Base-by-base conservation (phyloP, 2,888 invertebrate species). In the Drosophila fungiperda region DNA sequence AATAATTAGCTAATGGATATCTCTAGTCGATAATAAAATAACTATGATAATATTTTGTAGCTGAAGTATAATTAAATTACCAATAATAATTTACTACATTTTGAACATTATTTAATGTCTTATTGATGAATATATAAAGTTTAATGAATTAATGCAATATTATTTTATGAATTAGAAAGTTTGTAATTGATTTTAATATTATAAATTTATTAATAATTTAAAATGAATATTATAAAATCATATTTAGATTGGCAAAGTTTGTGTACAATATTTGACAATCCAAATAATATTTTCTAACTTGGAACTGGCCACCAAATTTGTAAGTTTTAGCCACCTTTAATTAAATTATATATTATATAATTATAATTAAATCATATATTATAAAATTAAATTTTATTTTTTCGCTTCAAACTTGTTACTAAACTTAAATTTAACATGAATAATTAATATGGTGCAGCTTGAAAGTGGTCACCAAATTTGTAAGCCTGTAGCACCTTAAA, bases 401-500 rank as follows among this genome's bases (percentile, higher is more conserved):
- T 12, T 23, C 2, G 7, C 15, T 48, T 23, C 12, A 15, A 23
- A 26, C 20, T 42, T n/a, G 8, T 15, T 8, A 8, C 2, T 0
- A 8, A 15, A 8, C 23, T 7, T 26, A 26, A 26, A 26, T 26
- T 26, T 26, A 23, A 53, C 15, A 36, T 26, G 12, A 12, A 12
- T 9, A 11, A 36, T 8, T 35, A 26, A 26, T 26, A 7, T 54
- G 26, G 3, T 26, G 7, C n/a, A 7, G 11, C 3, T n/a, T n/a
- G 0, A 26, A 36, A 35, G 7, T 23, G 8, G 11, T 12, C 23
- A 38, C 0, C 12, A 29, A 29, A 38, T 77, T 78, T 63, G 20
- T 54, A 12, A 1, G 9, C 17, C 38, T 76, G 76, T 57, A 63
- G 49, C 73, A 63, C 65, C 59, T 45, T 36, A 23, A 45, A 45